Evolutionary conservation across 2,113 vertebrate species (phyloP), one percentile per base, ranked within the genome.

Genomic region (Burhinus oedicnemus): DNA sequence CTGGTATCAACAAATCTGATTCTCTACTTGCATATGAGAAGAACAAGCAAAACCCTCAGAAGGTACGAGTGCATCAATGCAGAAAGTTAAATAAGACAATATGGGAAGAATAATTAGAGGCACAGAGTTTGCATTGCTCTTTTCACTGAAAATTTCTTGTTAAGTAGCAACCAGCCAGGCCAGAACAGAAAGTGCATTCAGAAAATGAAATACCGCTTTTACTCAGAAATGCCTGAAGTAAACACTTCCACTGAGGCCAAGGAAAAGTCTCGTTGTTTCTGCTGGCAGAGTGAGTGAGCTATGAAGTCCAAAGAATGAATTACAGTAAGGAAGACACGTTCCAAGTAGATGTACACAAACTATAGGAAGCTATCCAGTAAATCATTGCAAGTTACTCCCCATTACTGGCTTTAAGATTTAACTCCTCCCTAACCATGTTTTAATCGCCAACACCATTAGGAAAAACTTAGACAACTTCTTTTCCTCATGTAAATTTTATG

Each of bases 131-230:
- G n/a, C 65, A 62, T 16, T 70, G 61, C 57, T 77, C 40, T 94
- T 96, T 69, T 32, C 58, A 72, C 16, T 55, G 60, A 68, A 27
- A 38, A 55, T 64, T 75, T 77, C 82, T 66, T 27, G 1, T 58
- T 34, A 54, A 83, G 68, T 7, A 92, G 72, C 32, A 96, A 36
- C 32, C 7, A 18, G n/a, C 21, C 51, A 90, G 76, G 55, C 60
- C 76, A 62, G 68, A 88, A 75, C 42, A 93, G 23, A 95, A 70
- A 90, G n/a, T 9, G 0, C 0, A 0, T 81, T 96, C 85, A 92
- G 76, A 93, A 96, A 93, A 88, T 23, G 4, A 96, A 96, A 89
- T 75, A 83, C 5, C 77, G 68, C 72, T 78, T 79, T 47, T 75
- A 27, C 47, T 90, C 7, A 45, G 15, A 95, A 95, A 90, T 38